These are phyloP conservation scores for Xiphydria camelus DNA, from an alignment of 2,888 invertebrate genomes.

Conservation along the genomic window DNA sequence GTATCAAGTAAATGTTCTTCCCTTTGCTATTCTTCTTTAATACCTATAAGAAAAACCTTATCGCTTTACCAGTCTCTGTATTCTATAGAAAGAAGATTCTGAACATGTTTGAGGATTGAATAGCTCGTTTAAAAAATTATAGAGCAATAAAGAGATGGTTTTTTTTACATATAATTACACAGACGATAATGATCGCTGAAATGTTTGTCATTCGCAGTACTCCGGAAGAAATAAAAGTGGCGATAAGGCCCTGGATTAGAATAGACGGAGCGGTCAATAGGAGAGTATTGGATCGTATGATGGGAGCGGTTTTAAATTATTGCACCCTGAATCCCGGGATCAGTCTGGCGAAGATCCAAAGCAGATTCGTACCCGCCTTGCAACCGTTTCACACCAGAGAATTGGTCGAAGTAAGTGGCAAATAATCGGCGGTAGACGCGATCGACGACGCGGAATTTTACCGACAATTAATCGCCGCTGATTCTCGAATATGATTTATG, in stretches of 20 bases:
- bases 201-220: constrained; percentile 33
- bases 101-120: neutral
- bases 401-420: constrained; percentile 66
- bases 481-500: too few species aligned
- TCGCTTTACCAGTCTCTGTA: too few species aligned
- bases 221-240: constrained; percentile 52
- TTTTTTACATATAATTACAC: too few species aligned
- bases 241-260: constrained; percentile 72
- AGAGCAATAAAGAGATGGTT: neutral
- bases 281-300: constrained; percentile 69
- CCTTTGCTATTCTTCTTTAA: too few species aligned
- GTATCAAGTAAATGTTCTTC: too few species aligned
- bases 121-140: constrained; percentile 1
- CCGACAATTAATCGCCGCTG: too few species aligned
- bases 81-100: neutral
- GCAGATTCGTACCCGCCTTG: constrained; percentile 67
- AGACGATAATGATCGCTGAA: too few species aligned
- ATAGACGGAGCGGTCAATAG: constrained; percentile 74
- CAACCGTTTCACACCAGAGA: constrained; percentile 68
- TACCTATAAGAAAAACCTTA: too few species aligned
- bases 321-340: constrained; percentile 68
- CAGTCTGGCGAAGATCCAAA: constrained; percentile 61
- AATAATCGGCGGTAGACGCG: too few species aligned
- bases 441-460: too few species aligned
- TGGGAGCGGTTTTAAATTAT: constrained; percentile 69